Conservation (phyloP, 2,888 invertebrate species). For the Halocaridina rubra region DNA sequence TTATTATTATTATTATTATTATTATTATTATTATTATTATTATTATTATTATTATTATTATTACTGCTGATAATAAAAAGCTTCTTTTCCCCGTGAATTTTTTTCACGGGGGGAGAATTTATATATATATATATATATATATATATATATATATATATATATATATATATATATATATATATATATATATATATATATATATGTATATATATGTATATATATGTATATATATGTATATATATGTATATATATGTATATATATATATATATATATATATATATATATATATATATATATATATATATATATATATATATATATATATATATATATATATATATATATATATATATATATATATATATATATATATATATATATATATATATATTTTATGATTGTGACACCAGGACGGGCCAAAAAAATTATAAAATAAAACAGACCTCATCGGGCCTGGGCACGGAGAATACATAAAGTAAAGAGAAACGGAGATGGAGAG, state of each 20-base stretch:
- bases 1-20: too few species aligned
- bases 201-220: not conserved
- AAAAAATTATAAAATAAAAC: too few species aligned
- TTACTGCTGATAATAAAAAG: too few species aligned
- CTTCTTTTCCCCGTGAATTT: too few species aligned
- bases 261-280: not conserved
- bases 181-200: not conserved
- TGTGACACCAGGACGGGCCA: too few species aligned
- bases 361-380: not conserved
- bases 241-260: not conserved
- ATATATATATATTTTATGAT: not conserved
- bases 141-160: not conserved
- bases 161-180: not conserved
- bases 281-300: not conserved
- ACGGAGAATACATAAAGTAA: too few species aligned
- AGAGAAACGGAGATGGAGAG: too few species aligned
- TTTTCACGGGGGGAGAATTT: not conserved
- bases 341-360: not conserved
- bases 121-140: not conserved
- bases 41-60: too few species aligned
- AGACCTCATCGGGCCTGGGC: too few species aligned
- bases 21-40: too few species aligned
- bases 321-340: not conserved
- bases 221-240: not conserved
- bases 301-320: not conserved